Evolutionary conservation across 2,888 invertebrate species (phyloP), one percentile per base, ranked within the genome.

Genomic region (Melipona bicolor): DNA sequence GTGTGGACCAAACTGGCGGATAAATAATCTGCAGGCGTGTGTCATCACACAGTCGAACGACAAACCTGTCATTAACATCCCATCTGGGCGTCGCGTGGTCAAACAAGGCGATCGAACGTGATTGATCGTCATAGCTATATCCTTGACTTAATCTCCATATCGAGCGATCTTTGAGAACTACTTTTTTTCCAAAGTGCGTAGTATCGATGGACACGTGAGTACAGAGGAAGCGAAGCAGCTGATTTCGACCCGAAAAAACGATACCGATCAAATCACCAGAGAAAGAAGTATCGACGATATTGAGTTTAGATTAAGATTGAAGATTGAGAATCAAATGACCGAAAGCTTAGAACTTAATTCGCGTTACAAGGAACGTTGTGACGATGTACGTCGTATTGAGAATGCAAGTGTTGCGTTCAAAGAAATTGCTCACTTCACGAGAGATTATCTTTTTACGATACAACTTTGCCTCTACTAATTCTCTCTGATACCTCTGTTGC

Each of bases 101-200:
- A 43, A 70, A 70, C 69, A 77, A 87, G 83, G 88, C 81, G 77
- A 74, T 74, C 52, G 70, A 70, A 62, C 75, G 68, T 81, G 84
- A 87, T 87, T 68, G 75, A 85, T 88, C 73, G 54, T 71, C 76
- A 24, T 62, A 75, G 69, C 52, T 67, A 83, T 86, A 87, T 83
- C 83, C 81, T 89, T 86, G 83, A 52, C 52, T 87, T 82, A 85
- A 87, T 82, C 83, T 85, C 77, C 77, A 80, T 82, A 83, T 82
- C 61, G 68, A 88, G 80, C 75, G 78, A 77, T 68, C 64, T 69
- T 70, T 59, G 69, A 70, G 73, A 80, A 69, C 71, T 62, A 52
- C 72, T 80, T 32, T 36, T 72, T 77, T 52, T 36, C 67, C 64
- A 32, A 49, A 70, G 50, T 43, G 83, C 80, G 81, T 43, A 64